Evolutionary conservation across 1,140 invertebrate species (phyloP), one percentile per base, ranked within the genome.

Genomic region (Aphelenchoides besseyi): DNA sequence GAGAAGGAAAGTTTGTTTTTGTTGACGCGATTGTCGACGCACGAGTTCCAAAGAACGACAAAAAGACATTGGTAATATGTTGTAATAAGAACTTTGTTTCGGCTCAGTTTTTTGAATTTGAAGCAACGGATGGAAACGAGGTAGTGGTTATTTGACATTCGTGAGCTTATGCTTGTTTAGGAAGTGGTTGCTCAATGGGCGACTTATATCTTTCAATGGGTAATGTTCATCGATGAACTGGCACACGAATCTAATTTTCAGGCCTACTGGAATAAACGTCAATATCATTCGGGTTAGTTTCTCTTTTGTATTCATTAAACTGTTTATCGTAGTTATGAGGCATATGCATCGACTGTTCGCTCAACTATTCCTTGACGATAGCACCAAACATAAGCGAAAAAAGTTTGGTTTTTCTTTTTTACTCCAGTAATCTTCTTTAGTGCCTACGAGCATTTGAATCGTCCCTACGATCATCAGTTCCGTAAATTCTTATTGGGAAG

Each of bases 201-300:
- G 5, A 12, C 5, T 12, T 59, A 8, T 33, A 59, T 59, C 18
- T 59, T 59, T 33, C 5, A 59, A 33, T 59, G 55, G 55, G n/a
- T n/a, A n/a, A n/a, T n/a, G n/a, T n/a, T n/a, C n/a, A n/a, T n/a
- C n/a, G n/a, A n/a, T n/a, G n/a, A n/a, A n/a, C n/a, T n/a, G n/a
- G n/a, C n/a, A n/a, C n/a, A n/a, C n/a, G n/a, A n/a, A n/a, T n/a
- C n/a, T n/a, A n/a, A n/a, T n/a, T n/a, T n/a, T n/a, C n/a, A n/a
- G n/a, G 55, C 55, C 55, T 59, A 59, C 23, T 59, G 55, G 55
- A 59, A 59, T 33, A 59, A 59, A 23, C 55, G 55, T 12, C 55
- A 59, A 18, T 59, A 59, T 33, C 55, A 59, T 23, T 59, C 55
- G 5, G n/a, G n/a, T n/a, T n/a, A n/a, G n/a, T n/a, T n/a, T n/a